phyloP scores from a whole-genome alignment of 2,797 vertebrate genomes.

The Parambassis ranga region DNA sequence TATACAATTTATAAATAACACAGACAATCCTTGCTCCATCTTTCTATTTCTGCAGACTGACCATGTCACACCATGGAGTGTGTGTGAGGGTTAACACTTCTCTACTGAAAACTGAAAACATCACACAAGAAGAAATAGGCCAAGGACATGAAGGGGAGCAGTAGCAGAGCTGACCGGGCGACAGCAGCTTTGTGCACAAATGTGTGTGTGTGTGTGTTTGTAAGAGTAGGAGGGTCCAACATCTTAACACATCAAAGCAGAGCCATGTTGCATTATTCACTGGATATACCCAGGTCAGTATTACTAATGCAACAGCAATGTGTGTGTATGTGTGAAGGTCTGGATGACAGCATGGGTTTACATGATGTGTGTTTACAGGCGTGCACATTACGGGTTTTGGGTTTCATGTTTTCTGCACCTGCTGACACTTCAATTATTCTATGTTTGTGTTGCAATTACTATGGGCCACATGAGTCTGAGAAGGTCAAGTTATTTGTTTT shows the following conservation, averaged over 20 bases:
- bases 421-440: not conserved
- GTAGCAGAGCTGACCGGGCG: not conserved
- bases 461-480: not conserved
- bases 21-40: not conserved
- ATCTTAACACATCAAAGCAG: constrained; percentile 51
- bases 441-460: not conserved
- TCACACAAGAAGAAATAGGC: constrained; percentile 21
- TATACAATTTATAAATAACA: too few relatives aligned
- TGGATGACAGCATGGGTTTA: not conserved
- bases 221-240: not conserved
- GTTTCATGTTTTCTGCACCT: not conserved
- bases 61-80: not conserved
- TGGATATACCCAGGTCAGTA: constrained; percentile 36
- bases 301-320: constrained; percentile 56
- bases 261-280: constrained; percentile 63
- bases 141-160: constrained; percentile 33
- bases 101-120: not conserved
- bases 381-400: not conserved
- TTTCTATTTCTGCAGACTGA: not conserved
- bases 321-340: not conserved
- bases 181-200: too few relatives aligned
- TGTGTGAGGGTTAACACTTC: not conserved
- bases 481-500: accelerated
- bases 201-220: not conserved
- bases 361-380: not conserved